These are phyloP conservation scores for Megalops atlanticus DNA, from an alignment of 2,113 vertebrate genomes.

Conservation along the genomic window DNA sequence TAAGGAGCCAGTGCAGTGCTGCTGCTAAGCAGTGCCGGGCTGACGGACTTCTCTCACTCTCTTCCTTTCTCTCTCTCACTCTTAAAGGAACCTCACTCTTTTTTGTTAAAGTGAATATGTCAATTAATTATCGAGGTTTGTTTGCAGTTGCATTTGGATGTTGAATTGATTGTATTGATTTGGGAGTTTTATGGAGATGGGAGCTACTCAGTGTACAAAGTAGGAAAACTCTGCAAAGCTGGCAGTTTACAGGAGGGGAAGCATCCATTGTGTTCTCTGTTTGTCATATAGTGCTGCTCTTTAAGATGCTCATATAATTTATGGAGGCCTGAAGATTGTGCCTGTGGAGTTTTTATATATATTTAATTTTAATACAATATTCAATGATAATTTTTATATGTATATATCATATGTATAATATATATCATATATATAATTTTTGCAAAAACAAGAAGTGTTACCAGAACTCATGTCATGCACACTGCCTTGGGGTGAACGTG, in stretches of 20 bases:
- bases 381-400: too few relatives aligned
- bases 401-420: neutral
- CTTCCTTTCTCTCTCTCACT: constrained; percentile 13
- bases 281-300: neutral
- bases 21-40: constrained; percentile 13
- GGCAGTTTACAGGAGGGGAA: neutral
- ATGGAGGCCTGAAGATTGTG: neutral
- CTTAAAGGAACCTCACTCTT: constrained; percentile 31
- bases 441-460: neutral
- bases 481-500: constrained; percentile 22
- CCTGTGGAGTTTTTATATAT: neutral
- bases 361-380: neutral
- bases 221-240: neutral
- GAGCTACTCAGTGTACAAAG: neutral
- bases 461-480: neutral
- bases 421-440: neutral
- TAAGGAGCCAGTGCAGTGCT: constrained; percentile 22
- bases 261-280: neutral
- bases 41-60: constrained; percentile 8
- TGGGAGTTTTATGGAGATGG: neutral
- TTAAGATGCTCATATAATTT: neutral
- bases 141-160: neutral
- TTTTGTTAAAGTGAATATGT: neutral
- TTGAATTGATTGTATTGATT: neutral
- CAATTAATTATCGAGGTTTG: neutral